phyloP scores from a whole-genome alignment of 2,797 vertebrate genomes.

The Falco rusticolus region DNA sequence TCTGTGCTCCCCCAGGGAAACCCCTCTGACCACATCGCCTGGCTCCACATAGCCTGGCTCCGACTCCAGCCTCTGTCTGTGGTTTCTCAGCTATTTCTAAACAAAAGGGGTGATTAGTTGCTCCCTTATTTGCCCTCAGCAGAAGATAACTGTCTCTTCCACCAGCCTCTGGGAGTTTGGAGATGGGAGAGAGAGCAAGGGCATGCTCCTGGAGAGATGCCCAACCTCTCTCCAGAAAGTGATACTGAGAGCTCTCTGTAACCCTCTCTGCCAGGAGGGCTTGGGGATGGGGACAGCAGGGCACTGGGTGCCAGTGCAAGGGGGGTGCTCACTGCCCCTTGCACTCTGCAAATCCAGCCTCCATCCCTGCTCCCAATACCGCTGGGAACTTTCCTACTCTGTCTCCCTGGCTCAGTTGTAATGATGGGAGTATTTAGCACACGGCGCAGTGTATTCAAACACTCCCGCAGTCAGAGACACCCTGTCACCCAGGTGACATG shows the following conservation, averaged over 20 bases:
- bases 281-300: neutral
- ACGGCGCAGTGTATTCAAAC: neutral
- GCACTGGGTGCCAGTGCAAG: rapidly evolving
- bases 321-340: neutral
- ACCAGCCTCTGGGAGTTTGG: neutral
- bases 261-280: neutral
- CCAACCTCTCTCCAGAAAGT: neutral
- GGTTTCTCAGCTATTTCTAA: constrained; percentile 23
- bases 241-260: neutral
- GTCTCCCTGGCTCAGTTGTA: neutral
- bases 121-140: neutral
- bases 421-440: constrained; percentile 42
- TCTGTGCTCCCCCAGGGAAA: neutral
- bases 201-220: neutral
- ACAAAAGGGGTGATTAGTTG: neutral
- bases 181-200: neutral
- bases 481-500: constrained; percentile 64
- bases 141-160: neutral
- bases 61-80: neutral
- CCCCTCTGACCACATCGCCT: neutral
- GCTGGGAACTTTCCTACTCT: neutral
- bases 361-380: neutral
- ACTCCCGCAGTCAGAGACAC: constrained; percentile 6
- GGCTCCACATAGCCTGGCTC: neutral
- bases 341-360: neutral